Base-by-base conservation (phyloP, 2,888 invertebrate genomes). In the Pandemis cinnamomeana region DNA sequence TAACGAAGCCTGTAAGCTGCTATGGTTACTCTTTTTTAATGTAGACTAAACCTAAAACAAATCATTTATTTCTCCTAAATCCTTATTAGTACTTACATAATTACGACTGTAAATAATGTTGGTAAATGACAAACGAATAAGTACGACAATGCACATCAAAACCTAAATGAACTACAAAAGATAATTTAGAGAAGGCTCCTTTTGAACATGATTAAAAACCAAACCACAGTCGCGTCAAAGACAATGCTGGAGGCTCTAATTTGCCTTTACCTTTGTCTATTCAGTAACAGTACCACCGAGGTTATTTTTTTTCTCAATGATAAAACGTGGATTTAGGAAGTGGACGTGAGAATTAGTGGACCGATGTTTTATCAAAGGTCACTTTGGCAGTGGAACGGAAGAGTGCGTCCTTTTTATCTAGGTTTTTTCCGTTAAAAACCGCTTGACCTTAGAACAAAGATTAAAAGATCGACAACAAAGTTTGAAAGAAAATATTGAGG, bases 251-350 rank as follows among this genome's bases (percentile, higher is more conserved):
- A 51, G 62, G 15, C 71, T 75, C 63, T 55, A 66, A 75, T 75
- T 73, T 64, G 71, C 62, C 64, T 69, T 74, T 78, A 78, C 79
- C 81, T 80, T 78, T 78, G 78, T 63, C 77, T 78, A 79, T 80
- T 79, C 77, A 79, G 77, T 74, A 41, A 64, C 42, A 42, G 77
- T 74, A 41, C 61, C 42, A 42, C 13, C 71, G 63, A 64, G 67
- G 67, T 55, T 68, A 60, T 73, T 73, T 68, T 64, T 68, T 69
- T 64, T 69, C 64, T 27, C 48, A 67, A 64, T 64, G 64, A 64
- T 64, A 64, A 64, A 48, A 10, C 41, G 27, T 55, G 62, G 61
- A 44, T 42, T 63, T 72, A 73, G 73, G 73, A 73, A 73, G 73
- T 73, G n/a, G 64, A 44, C 69, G 73, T 73, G 69, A 42, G 73